phyloP scores from a whole-genome alignment of 2,888 invertebrate genomes.

The Anaspis maculata region DNA sequence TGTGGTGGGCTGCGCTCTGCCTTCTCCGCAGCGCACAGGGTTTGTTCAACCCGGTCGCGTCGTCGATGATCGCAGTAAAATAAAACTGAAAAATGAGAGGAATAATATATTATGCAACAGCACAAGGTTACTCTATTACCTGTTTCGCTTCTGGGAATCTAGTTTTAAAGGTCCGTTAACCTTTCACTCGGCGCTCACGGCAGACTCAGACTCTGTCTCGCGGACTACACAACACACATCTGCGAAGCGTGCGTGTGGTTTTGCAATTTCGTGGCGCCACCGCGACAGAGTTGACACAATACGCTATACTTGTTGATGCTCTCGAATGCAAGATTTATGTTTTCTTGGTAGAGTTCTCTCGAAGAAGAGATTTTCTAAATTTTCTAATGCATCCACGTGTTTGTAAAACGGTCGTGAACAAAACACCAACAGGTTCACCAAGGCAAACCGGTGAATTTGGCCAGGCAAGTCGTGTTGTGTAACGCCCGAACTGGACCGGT shows the following conservation, averaged over 20 bases:
- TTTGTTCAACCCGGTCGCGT: no score
- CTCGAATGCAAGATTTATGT: not conserved
- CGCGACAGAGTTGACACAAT: no score
- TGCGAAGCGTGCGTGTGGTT: no score
- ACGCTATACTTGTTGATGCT: not conserved
- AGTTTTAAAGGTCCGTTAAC: slow-evolving; percentile 24
- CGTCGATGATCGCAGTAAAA: not conserved
- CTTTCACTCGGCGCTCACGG: slow-evolving; percentile 17
- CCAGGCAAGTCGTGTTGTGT: slow-evolving; percentile 14
- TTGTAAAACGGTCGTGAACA: no score
- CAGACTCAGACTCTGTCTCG: no score
- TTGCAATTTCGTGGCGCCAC: no score
- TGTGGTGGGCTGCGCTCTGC: no score
- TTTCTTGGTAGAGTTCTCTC: not conserved
- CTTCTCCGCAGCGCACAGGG: no score
- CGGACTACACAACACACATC: no score
- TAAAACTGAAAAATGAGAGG: not conserved
- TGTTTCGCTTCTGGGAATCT: slow-evolving; percentile 22
- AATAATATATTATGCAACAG: slow-evolving; percentile 15
- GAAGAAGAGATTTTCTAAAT: not conserved
- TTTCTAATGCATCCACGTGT: slow-evolving; percentile 8
- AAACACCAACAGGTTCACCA: slow-evolving; percentile 13
- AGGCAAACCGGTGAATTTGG: slow-evolving; percentile 16
- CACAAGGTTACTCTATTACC: slow-evolving; percentile 22
- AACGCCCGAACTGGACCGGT: slow-evolving; percentile 13